These are phyloP conservation scores for Therioaphis trifolii DNA, from an alignment of 2,888 invertebrate genomes.

Conservation along the genomic window DNA sequence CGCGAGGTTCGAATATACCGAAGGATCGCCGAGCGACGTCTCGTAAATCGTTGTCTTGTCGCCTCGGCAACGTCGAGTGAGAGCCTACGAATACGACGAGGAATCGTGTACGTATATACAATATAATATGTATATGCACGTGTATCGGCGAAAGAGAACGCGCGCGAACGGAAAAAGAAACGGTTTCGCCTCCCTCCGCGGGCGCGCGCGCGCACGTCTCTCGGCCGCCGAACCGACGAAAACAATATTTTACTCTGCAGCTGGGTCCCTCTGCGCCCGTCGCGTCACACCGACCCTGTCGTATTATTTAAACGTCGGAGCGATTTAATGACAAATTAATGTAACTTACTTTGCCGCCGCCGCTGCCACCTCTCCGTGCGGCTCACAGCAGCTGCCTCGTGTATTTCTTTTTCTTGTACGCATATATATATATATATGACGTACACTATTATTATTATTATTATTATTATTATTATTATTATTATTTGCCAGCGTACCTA, in stretches of 20 bases:
- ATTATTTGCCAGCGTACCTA: slow-evolving; percentile 42
- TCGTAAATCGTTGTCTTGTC: no score
- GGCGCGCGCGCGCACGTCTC: no score
- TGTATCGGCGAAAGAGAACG: not conserved
- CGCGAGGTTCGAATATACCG: no score
- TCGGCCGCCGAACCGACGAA: not conserved
- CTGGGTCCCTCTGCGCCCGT: not conserved
- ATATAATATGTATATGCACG: no score
- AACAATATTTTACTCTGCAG: slow-evolving; percentile 53
- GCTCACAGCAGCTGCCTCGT: slow-evolving; percentile 26
- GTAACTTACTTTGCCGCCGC: slow-evolving; percentile 24
- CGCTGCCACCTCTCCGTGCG: not conserved
- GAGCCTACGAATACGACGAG: no score
- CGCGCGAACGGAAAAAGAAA: slow-evolving; percentile 24
- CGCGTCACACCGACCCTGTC: not conserved
- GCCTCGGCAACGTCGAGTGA: no score
- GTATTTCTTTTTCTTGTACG: slow-evolving; percentile 37
- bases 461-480: slow-evolving; percentile 5
- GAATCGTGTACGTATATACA: no score
- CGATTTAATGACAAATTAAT: slow-evolving; percentile 62
- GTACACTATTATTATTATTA: slow-evolving; percentile 4
- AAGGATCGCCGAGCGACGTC: no score
- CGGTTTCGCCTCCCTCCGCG: not conserved
- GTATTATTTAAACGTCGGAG: slow-evolving; percentile 58
- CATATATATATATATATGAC: not conserved